Evolutionary conservation across 2,888 invertebrate genomes (phyloP).

Genomic region (Auanema freiburgensis): DNA sequence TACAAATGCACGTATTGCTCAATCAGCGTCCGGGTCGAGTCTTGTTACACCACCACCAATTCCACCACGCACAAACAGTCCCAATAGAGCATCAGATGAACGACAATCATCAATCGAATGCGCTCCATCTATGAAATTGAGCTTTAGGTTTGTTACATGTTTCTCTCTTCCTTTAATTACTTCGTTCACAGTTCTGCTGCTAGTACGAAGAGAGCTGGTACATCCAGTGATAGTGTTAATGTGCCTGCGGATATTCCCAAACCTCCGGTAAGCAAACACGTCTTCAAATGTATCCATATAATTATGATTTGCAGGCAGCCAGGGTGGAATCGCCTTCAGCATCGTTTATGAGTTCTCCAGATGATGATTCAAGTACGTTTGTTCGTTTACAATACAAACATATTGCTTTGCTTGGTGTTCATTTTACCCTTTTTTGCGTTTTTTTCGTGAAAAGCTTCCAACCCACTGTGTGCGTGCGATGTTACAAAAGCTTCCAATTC

Average conservation of each 20-base stretch:
- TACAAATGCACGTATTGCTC: conserved; percentile 12
- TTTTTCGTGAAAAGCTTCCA: background rate
- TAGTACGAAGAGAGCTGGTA: conserved; percentile 26
- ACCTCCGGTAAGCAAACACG: background rate
- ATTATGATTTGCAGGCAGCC: background rate
- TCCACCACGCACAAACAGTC: conserved; percentile 23
- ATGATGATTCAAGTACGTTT: conserved; percentile 59
- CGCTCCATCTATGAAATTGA: conserved; percentile 12
- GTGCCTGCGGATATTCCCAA: background rate
- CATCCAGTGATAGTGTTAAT: conserved; percentile 26
- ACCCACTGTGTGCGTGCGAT: background rate
- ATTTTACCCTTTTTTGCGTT: conserved; percentile 3
- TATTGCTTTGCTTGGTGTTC: background rate
- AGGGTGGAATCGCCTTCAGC: conserved; percentile 30
- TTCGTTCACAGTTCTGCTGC: conserved; percentile 20
- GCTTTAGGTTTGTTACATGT: conserved; percentile 16
- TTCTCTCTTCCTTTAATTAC: too few relatives aligned
- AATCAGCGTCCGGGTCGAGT: conserved; percentile 20
- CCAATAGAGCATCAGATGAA: conserved; percentile 4
- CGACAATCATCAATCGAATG: too few relatives aligned
- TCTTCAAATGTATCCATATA: background rate
- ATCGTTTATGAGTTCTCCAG: conserved; percentile 57
- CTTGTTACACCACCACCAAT: conserved; percentile 40
- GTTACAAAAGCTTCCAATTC: background rate
- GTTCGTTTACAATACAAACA: conserved; percentile 1